Conservation (phyloP, 2,888 invertebrate genomes). For the Plagiodera versicolora region DNA sequence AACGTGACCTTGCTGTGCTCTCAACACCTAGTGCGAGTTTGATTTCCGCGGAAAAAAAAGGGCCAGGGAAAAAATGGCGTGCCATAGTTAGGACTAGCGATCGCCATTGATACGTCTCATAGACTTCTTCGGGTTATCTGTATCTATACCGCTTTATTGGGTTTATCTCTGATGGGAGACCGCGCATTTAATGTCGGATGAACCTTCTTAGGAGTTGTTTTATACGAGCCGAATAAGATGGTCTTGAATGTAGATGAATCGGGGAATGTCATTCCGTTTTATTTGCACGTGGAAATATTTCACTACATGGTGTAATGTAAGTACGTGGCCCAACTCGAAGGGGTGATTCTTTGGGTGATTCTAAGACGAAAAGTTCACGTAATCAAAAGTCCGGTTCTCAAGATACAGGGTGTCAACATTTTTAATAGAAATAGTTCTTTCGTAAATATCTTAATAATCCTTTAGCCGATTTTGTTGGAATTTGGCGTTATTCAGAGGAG, state of each 20-base stretch:
- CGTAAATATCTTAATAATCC: no score
- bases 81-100: conserved; percentile 10
- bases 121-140: conserved; percentile 10
- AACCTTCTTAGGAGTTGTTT: background rate
- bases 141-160: conserved; percentile 1
- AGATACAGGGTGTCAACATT: no score
- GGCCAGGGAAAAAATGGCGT: conserved; percentile 9
- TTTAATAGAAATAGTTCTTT: no score
- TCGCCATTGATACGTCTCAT: conserved; percentile 8
- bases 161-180: conserved; percentile 1
- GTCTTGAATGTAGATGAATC: no score
- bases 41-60: conserved; percentile 26
- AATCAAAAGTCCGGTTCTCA: no score
- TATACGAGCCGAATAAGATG: background rate
- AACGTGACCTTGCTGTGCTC: conserved; percentile 54
- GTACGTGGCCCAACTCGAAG: no score
- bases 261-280: background rate
- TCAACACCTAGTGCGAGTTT: conserved; percentile 46
- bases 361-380: no score
- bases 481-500: no score
- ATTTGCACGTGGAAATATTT: background rate
- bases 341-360: no score
- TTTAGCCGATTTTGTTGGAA: no score
- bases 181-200: background rate
- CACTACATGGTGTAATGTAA: no score